Conservation (phyloP, 1,140 invertebrate genomes). For the Dendrolimus kikuchii region DNA sequence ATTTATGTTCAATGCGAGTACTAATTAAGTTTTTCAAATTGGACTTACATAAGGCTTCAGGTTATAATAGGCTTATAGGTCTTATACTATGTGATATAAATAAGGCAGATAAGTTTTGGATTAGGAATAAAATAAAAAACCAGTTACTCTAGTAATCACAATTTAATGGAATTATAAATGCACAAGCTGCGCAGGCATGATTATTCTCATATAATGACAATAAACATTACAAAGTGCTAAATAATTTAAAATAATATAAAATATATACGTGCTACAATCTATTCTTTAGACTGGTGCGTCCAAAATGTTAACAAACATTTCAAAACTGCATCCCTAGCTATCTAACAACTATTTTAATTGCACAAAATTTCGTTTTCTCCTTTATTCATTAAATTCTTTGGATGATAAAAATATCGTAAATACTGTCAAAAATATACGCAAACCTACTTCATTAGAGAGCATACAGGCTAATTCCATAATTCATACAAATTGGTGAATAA, state of each 20-base stretch:
- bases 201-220: conserved; percentile 59
- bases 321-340: conserved; percentile 26
- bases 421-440: conserved; percentile 4
- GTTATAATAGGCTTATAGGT: too few relatives aligned
- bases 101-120: neutral
- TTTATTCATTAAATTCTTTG: neutral
- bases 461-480: too few relatives aligned
- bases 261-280: conserved; percentile 50
- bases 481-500: too few relatives aligned
- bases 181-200: conserved; percentile 56
- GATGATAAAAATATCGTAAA: neutral
- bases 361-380: conserved; percentile 9
- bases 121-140: conserved; percentile 1
- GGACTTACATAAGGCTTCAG: too few relatives aligned
- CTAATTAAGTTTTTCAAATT: too few relatives aligned
- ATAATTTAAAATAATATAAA: conserved; percentile 52
- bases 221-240: conserved; percentile 58
- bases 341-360: conserved; percentile 19
- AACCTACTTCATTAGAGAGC: conserved; percentile 7
- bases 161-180: conserved; percentile 68
- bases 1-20: too few relatives aligned
- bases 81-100: too few relatives aligned
- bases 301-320: conserved; percentile 32
- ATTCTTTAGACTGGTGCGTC: conserved; percentile 60
- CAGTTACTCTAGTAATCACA: conserved; percentile 55